phyloP scores from a whole-genome alignment of 1,140 invertebrate species.

The Aphelenchoides avenae region DNA sequence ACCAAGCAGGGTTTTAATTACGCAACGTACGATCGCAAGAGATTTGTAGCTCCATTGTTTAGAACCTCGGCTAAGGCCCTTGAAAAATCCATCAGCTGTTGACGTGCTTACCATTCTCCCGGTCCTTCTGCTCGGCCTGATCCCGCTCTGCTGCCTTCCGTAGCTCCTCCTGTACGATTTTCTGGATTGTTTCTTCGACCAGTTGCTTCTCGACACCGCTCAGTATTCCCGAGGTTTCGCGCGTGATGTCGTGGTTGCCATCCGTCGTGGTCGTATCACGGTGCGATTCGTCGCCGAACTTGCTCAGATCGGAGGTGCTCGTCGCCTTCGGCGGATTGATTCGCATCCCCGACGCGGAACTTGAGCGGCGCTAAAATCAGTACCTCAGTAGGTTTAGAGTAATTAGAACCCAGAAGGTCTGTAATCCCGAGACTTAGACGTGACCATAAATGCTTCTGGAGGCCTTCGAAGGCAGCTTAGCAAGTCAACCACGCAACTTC shows the following conservation, averaged over 20 bases:
- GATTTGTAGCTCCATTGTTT: too few species aligned
- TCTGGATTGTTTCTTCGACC: conserved; percentile 12
- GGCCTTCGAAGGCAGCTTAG: too few species aligned
- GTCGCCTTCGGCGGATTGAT: conserved; percentile 37
- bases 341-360: conserved; percentile 28
- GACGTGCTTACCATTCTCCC: not conserved
- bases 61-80: too few species aligned
- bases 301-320: conserved; percentile 38
- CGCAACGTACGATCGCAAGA: too few species aligned
- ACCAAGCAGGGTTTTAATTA: too few species aligned
- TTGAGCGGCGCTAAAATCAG: conserved; percentile 38
- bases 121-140: not conserved
- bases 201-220: conserved; percentile 1
- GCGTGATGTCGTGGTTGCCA: conserved; percentile 4
- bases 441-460: too few species aligned
- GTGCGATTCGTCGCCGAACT: conserved; percentile 6
- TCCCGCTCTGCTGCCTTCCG: not conserved
- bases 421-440: too few species aligned
- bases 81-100: too few species aligned
- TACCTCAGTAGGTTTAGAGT: not conserved
- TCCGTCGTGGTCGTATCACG: not conserved
- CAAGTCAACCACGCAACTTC: too few species aligned
- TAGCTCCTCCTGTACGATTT: conserved; percentile 12
- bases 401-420: not conserved
- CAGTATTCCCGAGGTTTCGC: not conserved